Percentiles rank a stretch among this genome's conserved stretches.
These are phyloP conservation scores for Centropyge bicolor DNA, from an alignment of 2,797 vertebrate genomes.

Conservation along the genomic window DNA sequence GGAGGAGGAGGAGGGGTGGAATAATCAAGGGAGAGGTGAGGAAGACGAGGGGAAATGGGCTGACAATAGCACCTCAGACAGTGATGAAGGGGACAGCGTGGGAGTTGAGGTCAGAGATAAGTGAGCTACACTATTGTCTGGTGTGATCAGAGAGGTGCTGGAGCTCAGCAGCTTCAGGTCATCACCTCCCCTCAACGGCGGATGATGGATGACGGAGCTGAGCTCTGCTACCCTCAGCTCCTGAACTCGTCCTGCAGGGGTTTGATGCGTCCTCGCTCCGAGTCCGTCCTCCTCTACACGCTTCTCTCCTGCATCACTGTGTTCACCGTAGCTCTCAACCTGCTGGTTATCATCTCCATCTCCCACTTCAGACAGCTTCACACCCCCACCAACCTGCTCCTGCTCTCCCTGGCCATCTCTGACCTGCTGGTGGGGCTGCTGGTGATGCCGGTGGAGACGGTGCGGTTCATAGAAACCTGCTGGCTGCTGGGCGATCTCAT, in stretches of 20 bases:
- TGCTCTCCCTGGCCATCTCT: slow-evolving; percentile 83
- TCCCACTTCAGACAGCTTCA: slow-evolving; percentile 86
- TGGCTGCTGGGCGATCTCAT: slow-evolving; percentile 84
- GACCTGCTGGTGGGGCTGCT: slow-evolving; percentile 85
- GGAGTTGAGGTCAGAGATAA: slow-evolving; percentile 23
- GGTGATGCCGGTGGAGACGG: slow-evolving; percentile 83
- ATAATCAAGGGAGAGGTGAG: not conserved
- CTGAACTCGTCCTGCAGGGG: slow-evolving; percentile 58
- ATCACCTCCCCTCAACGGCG: not conserved
- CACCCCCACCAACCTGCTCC: slow-evolving; percentile 84
- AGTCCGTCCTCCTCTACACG: slow-evolving; percentile 51
- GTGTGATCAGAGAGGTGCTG: slow-evolving; percentile 2
- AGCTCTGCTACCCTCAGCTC: slow-evolving; percentile 67
- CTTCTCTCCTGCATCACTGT: slow-evolving; percentile 57
- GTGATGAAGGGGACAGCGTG: slow-evolving; percentile 11
- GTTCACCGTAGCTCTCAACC: slow-evolving; percentile 81
- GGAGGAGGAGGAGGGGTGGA: not conserved
- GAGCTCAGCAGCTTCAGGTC: slow-evolving; percentile 17
- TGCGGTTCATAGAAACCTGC: slow-evolving; percentile 81
- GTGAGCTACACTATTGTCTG: not conserved
- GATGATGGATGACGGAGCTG: slow-evolving; percentile 31
- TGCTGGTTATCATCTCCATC: slow-evolving; percentile 83
- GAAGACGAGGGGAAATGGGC: not conserved
- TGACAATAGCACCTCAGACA: not conserved
- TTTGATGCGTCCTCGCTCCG: slow-evolving; percentile 6